A percentile compares a stretch with the other conserved stretches of the same genome.
Evolutionary conservation across 92 coral and sea anemone genomes (phyloP).

Genomic region (Bergia sp.): DNA sequence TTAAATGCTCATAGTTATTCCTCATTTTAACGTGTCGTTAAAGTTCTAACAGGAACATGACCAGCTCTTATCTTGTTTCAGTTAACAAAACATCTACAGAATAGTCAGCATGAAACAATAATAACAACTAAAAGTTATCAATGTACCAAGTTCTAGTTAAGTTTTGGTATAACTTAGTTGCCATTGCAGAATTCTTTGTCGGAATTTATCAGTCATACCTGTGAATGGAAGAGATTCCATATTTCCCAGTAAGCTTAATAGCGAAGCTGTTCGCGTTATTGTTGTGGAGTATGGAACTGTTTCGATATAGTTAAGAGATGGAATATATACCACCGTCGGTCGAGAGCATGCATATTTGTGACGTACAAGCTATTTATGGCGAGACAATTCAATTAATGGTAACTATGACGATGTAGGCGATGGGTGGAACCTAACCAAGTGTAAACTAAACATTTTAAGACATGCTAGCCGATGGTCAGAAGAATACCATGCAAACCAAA

Average conservation of each 20-base stretch:
- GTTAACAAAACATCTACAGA: background rate
- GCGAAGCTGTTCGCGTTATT: constrained; percentile 18
- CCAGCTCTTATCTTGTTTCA: background rate
- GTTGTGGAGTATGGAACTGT: constrained; percentile 27
- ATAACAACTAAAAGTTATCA: background rate
- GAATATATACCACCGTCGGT: constrained; percentile 25
- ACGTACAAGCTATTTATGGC: constrained; percentile 47
- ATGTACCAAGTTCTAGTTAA: background rate
- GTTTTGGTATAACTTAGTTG: background rate
- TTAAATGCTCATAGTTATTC: background rate
- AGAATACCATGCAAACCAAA: background rate
- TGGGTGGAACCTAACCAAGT: constrained; percentile 20
- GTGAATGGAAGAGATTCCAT: constrained; percentile 46
- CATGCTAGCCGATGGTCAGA: background rate
- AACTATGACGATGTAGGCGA: constrained; percentile 8
- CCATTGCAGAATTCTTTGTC: background rate
- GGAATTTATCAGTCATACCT: constrained; percentile 9
- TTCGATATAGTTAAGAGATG: background rate
- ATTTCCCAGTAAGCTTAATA: background rate
- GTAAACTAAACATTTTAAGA: constrained; percentile 18
- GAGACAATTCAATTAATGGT: constrained; percentile 44
- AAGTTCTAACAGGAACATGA: background rate
- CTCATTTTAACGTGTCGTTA: background rate
- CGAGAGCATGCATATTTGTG: constrained; percentile 10
- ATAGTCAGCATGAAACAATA: background rate